Evolutionary conservation across 2,797 vertebrate species (phyloP).

Genomic region (Siniperca scherzeri): DNA sequence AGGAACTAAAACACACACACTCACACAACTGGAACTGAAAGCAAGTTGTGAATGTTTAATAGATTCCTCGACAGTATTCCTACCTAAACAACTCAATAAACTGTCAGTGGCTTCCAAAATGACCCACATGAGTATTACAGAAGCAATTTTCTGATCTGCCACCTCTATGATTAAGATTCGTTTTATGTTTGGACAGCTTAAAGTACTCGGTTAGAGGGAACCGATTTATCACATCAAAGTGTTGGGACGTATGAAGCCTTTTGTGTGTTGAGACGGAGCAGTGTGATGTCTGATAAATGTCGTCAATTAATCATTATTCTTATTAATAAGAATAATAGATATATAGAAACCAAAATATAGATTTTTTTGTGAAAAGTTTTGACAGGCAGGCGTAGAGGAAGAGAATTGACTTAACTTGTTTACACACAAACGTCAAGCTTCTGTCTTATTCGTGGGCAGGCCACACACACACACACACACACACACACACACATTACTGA

Average conservation of each 20-base stretch:
- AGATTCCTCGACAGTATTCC: neutral
- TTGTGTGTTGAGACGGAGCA: neutral
- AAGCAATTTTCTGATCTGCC: neutral
- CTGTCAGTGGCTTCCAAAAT: neutral
- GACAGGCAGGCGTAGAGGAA: neutral
- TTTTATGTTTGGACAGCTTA: neutral
- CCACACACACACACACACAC: neutral
- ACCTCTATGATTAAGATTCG: neutral
- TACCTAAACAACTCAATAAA: neutral
- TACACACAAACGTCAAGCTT: neutral
- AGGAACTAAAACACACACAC: slow-evolving; percentile 28
- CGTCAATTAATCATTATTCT: neutral
- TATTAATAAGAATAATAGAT: neutral
- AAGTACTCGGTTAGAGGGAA: neutral
- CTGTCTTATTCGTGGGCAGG: neutral
- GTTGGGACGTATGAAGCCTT: neutral
- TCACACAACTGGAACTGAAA: neutral
- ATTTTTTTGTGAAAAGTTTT: neutral
- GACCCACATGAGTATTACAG: neutral
- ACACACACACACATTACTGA: neutral
- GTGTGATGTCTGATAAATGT: neutral
- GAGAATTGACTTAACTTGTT: neutral
- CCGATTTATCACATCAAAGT: neutral
- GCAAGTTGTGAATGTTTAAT: neutral
- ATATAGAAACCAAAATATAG: neutral